Percentiles rank a stretch among this genome's conserved stretches.
Evolutionary conservation across 2,113 vertebrate species (phyloP).

Genomic region (Ginglymostoma cirratum): DNA sequence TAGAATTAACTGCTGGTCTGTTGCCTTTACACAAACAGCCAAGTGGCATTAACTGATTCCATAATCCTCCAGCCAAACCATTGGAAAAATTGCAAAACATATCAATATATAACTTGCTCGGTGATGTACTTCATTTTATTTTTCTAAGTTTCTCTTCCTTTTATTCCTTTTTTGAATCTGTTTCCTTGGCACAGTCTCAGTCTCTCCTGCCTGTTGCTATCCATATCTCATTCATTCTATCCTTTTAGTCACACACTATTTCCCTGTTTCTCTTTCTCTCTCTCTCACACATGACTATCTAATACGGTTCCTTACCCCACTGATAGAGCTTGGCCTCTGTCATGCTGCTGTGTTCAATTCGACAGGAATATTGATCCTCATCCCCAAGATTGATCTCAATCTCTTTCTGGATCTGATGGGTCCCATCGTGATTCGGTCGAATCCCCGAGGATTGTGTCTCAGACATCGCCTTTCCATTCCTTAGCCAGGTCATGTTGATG

Average conservation of each 20-base stretch:
- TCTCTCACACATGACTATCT: background rate
- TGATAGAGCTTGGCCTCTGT: background rate
- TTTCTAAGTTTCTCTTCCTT: background rate
- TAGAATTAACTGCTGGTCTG: background rate
- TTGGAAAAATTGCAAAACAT: background rate
- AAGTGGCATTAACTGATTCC: background rate
- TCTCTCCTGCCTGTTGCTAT: background rate
- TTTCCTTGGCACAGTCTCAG: background rate
- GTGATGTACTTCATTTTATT: background rate
- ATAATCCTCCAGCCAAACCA: background rate
- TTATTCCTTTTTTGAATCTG: background rate
- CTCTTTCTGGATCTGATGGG: slow-evolving; percentile 3
- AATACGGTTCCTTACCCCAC: background rate
- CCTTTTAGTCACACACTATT: too few relatives aligned
- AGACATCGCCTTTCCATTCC: background rate
- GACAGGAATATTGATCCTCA: slow-evolving; percentile 1
- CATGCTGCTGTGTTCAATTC: slow-evolving; percentile 2
- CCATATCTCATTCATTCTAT: background rate
- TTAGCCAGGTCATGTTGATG: slow-evolving; percentile 11
- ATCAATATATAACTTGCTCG: background rate
- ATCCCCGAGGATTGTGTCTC: background rate
- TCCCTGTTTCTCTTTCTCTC: background rate
- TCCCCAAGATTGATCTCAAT: background rate
- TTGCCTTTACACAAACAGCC: background rate
- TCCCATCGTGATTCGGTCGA: background rate